Evolutionary conservation across 2,113 vertebrate species (phyloP).

Genomic region (Leuciscus idus): DNA sequence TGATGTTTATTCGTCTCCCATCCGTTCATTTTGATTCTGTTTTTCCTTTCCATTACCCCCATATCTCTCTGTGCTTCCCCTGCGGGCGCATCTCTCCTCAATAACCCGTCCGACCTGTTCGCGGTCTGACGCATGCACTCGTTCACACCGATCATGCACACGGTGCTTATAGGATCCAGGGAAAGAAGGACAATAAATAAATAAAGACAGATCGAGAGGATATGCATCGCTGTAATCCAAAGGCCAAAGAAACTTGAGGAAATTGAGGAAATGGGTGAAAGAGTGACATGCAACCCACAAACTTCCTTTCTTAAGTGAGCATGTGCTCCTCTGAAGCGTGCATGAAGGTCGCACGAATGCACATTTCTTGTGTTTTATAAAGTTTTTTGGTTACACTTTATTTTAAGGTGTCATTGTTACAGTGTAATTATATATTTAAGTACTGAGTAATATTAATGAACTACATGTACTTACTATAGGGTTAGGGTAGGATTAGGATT

Average conservation of each 20-base stretch:
- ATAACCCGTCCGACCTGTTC: constrained; percentile 72
- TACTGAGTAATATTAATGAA: too few species aligned
- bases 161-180: constrained; percentile 50
- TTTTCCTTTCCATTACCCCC: constrained; percentile 57
- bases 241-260: not conserved
- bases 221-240: constrained; percentile 63
- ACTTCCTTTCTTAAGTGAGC: not conserved
- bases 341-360: not conserved
- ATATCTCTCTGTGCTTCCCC: constrained; percentile 55
- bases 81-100: constrained; percentile 63
- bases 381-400: too few species aligned
- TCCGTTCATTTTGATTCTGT: constrained; percentile 36
- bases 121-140: constrained; percentile 53
- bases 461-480: too few species aligned
- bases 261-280: not conserved
- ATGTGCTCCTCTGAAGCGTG: not conserved
- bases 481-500: too few species aligned
- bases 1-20: constrained; percentile 30
- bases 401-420: too few species aligned
- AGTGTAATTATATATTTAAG: too few species aligned
- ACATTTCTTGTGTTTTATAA: too few species aligned
- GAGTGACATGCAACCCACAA: not conserved
- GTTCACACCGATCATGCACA: constrained; percentile 50
- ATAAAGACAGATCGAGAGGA: constrained; percentile 51
- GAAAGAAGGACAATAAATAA: constrained; percentile 58